These are phyloP conservation scores for Metacarcinus magister DNA, from an alignment of 2,888 invertebrate species.

Conservation along the genomic window DNA sequence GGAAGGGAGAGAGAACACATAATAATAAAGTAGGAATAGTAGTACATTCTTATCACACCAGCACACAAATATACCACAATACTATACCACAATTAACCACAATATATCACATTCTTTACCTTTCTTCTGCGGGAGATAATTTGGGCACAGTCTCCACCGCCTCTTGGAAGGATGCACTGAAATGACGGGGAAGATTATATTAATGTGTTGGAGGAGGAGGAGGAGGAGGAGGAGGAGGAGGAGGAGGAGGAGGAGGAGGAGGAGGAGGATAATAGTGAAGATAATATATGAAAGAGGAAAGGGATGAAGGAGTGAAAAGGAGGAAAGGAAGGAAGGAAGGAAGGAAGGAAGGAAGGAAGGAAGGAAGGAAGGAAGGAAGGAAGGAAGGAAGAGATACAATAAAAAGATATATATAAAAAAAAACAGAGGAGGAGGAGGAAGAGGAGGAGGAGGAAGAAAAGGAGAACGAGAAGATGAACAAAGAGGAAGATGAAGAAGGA, in stretches of 20 bases:
- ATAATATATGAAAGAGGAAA: background rate
- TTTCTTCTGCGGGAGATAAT: conserved; percentile 66
- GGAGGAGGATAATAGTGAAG: background rate
- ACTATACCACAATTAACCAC: background rate
- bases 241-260: background rate
- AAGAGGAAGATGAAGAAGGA: background rate
- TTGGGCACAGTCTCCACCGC: conserved; percentile 78
- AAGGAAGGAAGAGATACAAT: no score
- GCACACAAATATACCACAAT: background rate
- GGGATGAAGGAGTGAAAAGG: no score
- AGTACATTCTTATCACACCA: background rate
- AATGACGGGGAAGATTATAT: background rate
- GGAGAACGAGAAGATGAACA: background rate
- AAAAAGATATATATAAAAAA: no score
- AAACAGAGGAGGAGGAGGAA: background rate
- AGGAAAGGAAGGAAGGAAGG: background rate
- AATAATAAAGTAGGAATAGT: background rate
- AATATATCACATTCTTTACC: conserved; percentile 45
- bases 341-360: background rate
- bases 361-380: no score
- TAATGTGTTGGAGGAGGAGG: background rate
- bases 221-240: background rate
- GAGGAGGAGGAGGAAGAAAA: background rate
- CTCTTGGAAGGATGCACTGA: conserved; percentile 81
- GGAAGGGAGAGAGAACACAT: no score